Evolutionary conservation across 2,888 invertebrate genomes (phyloP).

Genomic region (Patella caerulea): DNA sequence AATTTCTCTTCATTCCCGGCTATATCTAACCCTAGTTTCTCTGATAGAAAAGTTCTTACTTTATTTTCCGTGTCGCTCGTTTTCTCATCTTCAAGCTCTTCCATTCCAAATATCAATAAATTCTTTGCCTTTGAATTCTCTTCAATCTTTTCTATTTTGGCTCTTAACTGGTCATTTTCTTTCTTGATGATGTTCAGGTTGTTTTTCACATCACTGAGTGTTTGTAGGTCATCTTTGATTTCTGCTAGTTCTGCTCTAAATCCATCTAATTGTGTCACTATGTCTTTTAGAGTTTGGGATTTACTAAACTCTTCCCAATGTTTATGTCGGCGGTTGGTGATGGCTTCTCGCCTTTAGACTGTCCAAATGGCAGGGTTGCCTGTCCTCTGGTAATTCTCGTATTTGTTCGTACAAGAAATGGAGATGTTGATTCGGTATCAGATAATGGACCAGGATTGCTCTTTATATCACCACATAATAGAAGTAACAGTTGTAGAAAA

Average conservation of each 20-base stretch:
- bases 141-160: background rate
- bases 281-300: background rate
- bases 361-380: background rate
- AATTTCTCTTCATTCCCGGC: background rate
- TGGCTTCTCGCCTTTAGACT: background rate
- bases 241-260: too few species aligned
- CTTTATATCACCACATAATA: conserved; percentile 2
- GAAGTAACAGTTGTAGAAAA: background rate
- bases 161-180: background rate
- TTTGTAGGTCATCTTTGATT: background rate
- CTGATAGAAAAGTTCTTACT: background rate
- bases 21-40: background rate
- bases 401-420: background rate
- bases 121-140: background rate
- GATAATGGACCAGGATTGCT: background rate
- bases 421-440: background rate
- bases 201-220: background rate
- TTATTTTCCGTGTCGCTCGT: background rate
- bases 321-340: background rate
- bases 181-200: background rate
- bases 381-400: background rate
- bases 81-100: background rate
- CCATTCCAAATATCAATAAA: background rate
- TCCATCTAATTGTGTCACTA: background rate
- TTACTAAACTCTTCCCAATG: background rate